These are phyloP conservation scores for Mycalesis mineus DNA, from an alignment of 2,888 invertebrate species.

Conservation along the genomic window DNA sequence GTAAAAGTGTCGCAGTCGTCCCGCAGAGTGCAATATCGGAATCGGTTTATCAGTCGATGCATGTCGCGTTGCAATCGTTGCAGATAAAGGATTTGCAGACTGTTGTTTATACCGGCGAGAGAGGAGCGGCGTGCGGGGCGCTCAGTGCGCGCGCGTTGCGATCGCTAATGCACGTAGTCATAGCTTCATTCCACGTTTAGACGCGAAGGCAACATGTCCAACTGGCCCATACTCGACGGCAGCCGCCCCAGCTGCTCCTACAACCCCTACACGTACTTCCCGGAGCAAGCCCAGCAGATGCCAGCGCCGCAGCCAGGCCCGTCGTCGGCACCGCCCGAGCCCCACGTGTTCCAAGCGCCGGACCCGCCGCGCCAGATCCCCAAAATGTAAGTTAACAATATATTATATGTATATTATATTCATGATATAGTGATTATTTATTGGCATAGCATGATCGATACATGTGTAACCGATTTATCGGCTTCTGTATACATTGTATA, in stretches of 20 bases:
- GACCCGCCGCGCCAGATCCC: constrained; percentile 25
- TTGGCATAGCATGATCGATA: constrained; percentile 16
- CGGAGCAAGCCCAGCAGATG: constrained; percentile 29
- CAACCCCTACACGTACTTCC: constrained; percentile 34
- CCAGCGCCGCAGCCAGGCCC: constrained; percentile 35
- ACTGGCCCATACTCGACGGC: constrained; percentile 22
- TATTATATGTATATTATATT: too few relatives aligned
- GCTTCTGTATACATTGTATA: constrained; percentile 18
- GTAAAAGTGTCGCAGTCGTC: not conserved
- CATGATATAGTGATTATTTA: too few relatives aligned
- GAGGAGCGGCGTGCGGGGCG: constrained; percentile 44
- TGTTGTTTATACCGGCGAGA: constrained; percentile 51
- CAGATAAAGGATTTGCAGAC: constrained; percentile 65
- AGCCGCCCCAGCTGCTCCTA: constrained; percentile 29
- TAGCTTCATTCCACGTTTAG: constrained; percentile 40
- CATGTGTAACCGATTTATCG: constrained; percentile 15
- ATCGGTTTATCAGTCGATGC: constrained; percentile 14
- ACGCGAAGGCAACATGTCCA: constrained; percentile 26
- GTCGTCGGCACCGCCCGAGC: constrained; percentile 23
- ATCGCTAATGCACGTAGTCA: constrained; percentile 54
- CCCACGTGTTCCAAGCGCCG: constrained; percentile 23
- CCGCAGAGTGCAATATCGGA: not conserved
- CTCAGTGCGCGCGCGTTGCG: constrained; percentile 61
- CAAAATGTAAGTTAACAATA: constrained; percentile 28
- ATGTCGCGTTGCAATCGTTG: constrained; percentile 20